phyloP scores from a whole-genome alignment of 30 jellyfish, hydroid and myxozoan species.

The Hydractinia symbiolongicarpus region DNA sequence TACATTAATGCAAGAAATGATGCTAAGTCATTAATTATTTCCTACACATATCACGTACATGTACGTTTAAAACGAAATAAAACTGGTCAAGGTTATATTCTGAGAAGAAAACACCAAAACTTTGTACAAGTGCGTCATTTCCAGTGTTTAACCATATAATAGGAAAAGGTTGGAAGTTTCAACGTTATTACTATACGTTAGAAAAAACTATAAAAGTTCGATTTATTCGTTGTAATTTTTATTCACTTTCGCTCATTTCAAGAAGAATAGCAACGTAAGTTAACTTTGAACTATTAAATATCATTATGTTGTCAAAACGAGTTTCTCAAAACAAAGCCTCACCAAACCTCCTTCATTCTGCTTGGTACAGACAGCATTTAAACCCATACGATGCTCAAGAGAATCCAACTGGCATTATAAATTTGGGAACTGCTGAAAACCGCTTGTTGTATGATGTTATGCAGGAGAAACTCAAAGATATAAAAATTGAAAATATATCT shows the following conservation, averaged over 20 bases:
- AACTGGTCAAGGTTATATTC: too few species aligned
- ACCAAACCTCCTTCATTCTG: slow-evolving; percentile 21
- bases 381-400: slow-evolving; percentile 42
- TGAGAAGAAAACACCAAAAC: too few species aligned
- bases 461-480: slow-evolving; percentile 24
- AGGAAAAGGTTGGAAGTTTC: too few species aligned
- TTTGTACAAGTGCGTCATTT: too few species aligned
- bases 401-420: slow-evolving; percentile 67
- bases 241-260: not conserved
- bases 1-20: too few species aligned
- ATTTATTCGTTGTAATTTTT: too few species aligned
- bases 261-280: not conserved
- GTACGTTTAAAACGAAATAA: too few species aligned
- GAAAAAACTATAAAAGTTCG: too few species aligned
- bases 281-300: not conserved
- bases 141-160: too few species aligned
- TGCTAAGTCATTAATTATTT: too few species aligned
- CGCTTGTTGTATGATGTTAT: slow-evolving; percentile 33
- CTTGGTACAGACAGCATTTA: slow-evolving; percentile 26
- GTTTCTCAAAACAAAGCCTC: not conserved
- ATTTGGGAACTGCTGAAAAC: slow-evolving; percentile 78
- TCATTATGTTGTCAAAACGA: slow-evolving; percentile 8
- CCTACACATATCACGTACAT: too few species aligned
- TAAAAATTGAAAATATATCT: slow-evolving; percentile 34
- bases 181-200: too few species aligned